A percentile compares a stretch with the other conserved stretches of the same genome.
phyloP scores from a whole-genome alignment of 2,797 vertebrate genomes.

The Heteromormyrus szaboi region DNA sequence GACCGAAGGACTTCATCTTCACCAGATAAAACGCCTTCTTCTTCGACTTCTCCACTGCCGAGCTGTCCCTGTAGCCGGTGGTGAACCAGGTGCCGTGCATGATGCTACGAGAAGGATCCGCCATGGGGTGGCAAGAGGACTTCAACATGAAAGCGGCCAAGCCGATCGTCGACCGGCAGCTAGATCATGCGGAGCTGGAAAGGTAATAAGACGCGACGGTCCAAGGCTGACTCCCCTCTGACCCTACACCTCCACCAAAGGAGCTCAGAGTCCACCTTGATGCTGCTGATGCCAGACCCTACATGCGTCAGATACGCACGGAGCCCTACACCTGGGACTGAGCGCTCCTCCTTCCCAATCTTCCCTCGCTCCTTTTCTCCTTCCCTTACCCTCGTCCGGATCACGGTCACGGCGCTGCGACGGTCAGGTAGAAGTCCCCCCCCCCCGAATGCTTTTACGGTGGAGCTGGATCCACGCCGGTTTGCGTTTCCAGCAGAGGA shows the following conservation, averaged over 20 bases:
- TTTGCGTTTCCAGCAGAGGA: not conserved
- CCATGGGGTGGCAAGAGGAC: slow-evolving; percentile 24
- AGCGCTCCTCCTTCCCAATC: not conserved
- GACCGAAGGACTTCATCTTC: slow-evolving; percentile 67
- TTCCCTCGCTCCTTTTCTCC: not conserved
- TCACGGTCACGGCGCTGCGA: not conserved
- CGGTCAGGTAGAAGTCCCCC: not conserved
- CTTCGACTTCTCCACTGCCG: slow-evolving; percentile 54
- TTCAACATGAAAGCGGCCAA: not conserved
- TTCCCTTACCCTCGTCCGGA: not conserved
- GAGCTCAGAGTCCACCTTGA: slow-evolving; percentile 22
- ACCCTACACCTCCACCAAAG: slow-evolving; percentile 29
- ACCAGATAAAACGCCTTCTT: slow-evolving; percentile 74
- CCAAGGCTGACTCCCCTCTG: slow-evolving; percentile 13
- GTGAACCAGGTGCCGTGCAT: slow-evolving; percentile 40
- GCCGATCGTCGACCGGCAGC: slow-evolving; percentile 38
- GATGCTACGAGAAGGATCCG: slow-evolving; percentile 28
- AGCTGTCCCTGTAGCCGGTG: slow-evolving; percentile 53
- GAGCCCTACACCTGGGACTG: slow-evolving; percentile 8
- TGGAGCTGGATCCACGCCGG: not conserved
- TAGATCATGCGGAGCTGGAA: slow-evolving; percentile 31
- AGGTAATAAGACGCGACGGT: not conserved
- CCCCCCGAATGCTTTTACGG: not conserved
- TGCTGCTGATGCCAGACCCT: slow-evolving; percentile 12
- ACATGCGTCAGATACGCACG: slow-evolving; percentile 7